Evolutionary conservation across 1,140 invertebrate genomes (phyloP).

Genomic region (Campoletis sonorensis): DNA sequence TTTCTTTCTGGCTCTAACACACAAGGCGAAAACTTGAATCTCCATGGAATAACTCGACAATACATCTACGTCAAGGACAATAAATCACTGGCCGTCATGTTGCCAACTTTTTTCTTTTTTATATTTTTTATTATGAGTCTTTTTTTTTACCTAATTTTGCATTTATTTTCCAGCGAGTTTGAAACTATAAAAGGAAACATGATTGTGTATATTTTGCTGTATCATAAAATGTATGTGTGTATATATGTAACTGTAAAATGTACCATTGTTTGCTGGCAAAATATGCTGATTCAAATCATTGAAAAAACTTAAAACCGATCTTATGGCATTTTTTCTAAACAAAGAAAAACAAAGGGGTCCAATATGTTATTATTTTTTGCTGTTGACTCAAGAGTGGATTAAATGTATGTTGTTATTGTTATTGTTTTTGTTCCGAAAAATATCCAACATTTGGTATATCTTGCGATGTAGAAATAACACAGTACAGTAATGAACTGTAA

Average conservation of each 20-base stretch:
- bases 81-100: not conserved
- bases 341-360: too few species aligned
- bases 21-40: not conserved
- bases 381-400: too few species aligned
- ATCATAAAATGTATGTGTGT: not conserved
- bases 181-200: not conserved
- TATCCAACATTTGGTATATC: too few species aligned
- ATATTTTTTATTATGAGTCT: not conserved
- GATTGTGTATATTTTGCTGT: constrained; percentile 37
- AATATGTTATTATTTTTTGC: too few species aligned
- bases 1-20: too few species aligned
- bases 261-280: constrained; percentile 30
- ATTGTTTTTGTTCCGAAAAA: not conserved
- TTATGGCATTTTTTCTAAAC: too few species aligned
- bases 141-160: not conserved
- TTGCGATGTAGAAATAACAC: too few species aligned
- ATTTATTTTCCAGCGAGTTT: not conserved
- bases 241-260: constrained; percentile 5
- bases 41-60: constrained; percentile 13
- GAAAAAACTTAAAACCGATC: too few species aligned
- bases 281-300: too few species aligned
- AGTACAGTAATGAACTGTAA: too few species aligned
- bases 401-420: too few species aligned
- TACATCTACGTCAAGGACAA: constrained; percentile 23
- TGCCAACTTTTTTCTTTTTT: not conserved